These are phyloP conservation scores for Patiria pectinifera DNA, from an alignment of 53 echinoderm and acorn worm species.

Conservation along the genomic window DNA sequence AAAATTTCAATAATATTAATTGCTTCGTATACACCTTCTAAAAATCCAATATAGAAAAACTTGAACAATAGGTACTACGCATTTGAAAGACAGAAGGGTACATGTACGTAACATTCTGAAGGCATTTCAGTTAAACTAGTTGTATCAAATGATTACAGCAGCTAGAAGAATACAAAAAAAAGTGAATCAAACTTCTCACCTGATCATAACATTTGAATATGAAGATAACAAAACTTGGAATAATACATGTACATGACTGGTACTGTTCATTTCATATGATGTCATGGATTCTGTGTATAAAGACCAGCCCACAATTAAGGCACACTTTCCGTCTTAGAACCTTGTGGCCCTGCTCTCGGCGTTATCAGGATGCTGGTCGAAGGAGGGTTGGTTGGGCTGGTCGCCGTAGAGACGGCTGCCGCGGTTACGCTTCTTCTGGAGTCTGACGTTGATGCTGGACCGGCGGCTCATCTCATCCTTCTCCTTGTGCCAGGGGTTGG, in stretches of 20 bases:
- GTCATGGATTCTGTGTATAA: too few relatives aligned
- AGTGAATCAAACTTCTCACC: neutral
- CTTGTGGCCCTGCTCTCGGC: conserved; percentile 72
- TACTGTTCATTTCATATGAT: neutral
- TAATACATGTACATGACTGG: neutral
- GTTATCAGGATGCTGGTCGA: conserved; percentile 80
- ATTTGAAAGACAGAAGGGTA: neutral
- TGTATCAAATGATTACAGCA: neutral
- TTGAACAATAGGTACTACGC: neutral
- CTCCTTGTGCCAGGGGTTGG: conserved; percentile 88
- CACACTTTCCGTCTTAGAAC: too few relatives aligned
- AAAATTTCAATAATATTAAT: neutral
- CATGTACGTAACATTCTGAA: neutral
- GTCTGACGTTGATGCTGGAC: conserved; percentile 71
- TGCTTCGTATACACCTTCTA: neutral
- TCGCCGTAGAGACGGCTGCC: conserved; percentile 70
- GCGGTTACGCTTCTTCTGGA: conserved; percentile 77
- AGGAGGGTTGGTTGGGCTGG: conserved; percentile 18
- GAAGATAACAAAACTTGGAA: neutral
- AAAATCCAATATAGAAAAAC: neutral
- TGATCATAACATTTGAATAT: neutral
- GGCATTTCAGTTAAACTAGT: neutral
- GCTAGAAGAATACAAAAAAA: neutral
- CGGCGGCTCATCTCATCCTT: conserved; percentile 48
- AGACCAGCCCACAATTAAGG: too few relatives aligned